A percentile compares a stretch with the other conserved stretches of the same genome.
These are phyloP conservation scores for Diadumene lineata DNA, from an alignment of 92 coral and sea anemone species.

Conservation along the genomic window DNA sequence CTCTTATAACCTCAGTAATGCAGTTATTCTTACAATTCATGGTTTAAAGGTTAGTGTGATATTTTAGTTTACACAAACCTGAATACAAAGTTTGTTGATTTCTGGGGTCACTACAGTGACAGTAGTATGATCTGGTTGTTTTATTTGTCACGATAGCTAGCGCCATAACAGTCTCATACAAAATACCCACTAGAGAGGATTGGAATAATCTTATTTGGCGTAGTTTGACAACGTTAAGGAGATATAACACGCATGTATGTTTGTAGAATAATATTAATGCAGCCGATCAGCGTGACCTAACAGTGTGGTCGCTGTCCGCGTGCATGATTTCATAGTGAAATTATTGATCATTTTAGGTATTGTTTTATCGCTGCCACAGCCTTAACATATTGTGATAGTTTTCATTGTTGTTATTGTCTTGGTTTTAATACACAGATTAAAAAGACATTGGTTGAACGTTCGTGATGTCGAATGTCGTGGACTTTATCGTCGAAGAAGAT, in stretches of 20 bases:
- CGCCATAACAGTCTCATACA: background rate
- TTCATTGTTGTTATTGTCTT: background rate
- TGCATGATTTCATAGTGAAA: background rate
- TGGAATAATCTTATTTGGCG: background rate
- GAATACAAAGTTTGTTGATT: background rate
- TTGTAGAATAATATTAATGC: too few relatives aligned
- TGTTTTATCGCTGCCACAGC: background rate
- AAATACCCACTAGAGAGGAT: background rate
- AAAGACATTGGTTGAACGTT: background rate
- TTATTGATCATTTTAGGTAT: background rate
- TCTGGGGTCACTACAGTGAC: background rate
- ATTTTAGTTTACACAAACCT: background rate
- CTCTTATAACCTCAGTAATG: conserved; percentile 11
- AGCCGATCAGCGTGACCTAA: background rate
- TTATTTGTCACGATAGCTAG: background rate
- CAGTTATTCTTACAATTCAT: background rate
- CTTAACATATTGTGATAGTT: background rate
- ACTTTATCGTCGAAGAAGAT: conserved; percentile 62
- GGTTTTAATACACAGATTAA: background rate
- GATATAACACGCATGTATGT: background rate
- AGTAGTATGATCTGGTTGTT: background rate
- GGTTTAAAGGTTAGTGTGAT: background rate
- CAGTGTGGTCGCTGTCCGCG: background rate
- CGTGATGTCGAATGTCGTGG: conserved; percentile 26
- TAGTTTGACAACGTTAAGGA: background rate